These are phyloP conservation scores for Sminthurinus aureus DNA, from an alignment of 2,888 invertebrate genomes.

Conservation along the genomic window DNA sequence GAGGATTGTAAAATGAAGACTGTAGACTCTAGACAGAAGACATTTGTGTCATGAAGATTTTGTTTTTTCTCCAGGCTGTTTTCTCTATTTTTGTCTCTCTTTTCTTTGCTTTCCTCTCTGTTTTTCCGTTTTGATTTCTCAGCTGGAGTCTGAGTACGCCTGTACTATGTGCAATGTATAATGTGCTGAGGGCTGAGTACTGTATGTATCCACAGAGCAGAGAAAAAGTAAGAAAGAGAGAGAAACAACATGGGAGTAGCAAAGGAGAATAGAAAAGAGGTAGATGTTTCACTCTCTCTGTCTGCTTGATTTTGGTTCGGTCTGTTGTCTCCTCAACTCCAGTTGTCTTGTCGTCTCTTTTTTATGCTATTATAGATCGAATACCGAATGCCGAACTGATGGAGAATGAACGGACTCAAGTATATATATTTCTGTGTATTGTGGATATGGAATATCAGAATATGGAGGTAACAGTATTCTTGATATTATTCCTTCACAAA, in stretches of 20 bases:
- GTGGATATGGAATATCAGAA: no score
- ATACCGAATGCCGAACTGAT: constrained; percentile 2
- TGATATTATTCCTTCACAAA: no score
- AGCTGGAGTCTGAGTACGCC: no score
- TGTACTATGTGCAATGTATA: no score
- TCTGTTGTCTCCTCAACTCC: neutral
- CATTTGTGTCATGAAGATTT: constrained; percentile 4
- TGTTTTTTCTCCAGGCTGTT: neutral
- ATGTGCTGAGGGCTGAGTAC: no score
- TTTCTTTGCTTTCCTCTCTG: neutral
- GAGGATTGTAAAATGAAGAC: no score
- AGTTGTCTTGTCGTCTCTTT: constrained; percentile 17
- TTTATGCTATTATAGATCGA: constrained; percentile 27
- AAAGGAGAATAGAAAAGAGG: neutral
- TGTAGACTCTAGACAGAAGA: neutral
- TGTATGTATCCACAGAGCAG: no score
- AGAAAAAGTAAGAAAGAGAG: no score
- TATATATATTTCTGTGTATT: no score
- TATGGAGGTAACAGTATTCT: no score
- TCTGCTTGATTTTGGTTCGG: neutral
- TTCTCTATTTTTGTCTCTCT: neutral
- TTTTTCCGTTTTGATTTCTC: no score
- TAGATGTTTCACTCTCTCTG: neutral
- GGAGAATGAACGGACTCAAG: constrained; percentile 29
- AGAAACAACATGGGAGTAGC: no score